Percentiles rank a stretch among this genome's conserved stretches.
Conservation (phyloP, 2,113 vertebrate genomes). For the Sapajus apella region DNA sequence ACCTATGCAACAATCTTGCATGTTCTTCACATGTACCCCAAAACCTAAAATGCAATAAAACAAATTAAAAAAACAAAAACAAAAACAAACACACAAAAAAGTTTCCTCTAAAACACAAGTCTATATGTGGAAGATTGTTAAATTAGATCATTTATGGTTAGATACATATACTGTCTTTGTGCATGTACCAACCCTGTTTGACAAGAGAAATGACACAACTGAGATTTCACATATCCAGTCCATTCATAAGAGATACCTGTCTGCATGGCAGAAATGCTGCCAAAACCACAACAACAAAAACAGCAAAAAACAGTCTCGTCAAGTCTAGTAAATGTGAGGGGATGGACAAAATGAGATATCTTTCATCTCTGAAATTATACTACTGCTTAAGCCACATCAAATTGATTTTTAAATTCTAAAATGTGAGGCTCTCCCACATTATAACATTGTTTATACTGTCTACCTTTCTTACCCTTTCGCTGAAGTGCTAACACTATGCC, state of each 20-base stretch:
- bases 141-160: background rate
- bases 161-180: background rate
- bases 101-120: background rate
- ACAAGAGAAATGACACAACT: background rate
- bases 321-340: background rate
- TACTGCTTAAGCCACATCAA: background rate
- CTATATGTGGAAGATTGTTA: background rate
- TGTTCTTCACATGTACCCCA: too few species aligned
- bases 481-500: background rate
- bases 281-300: background rate
- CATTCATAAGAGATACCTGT: background rate
- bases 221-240: background rate
- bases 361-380: background rate
- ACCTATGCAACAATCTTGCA: too few species aligned
- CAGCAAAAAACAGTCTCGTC: background rate
- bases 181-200: background rate
- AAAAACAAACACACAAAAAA: too few species aligned
- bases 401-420: slow-evolving; percentile 39
- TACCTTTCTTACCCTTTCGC: background rate
- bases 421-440: background rate
- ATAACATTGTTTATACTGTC: background rate
- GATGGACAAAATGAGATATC: background rate
- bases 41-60: too few species aligned
- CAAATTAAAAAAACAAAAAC: too few species aligned
- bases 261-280: background rate